These are phyloP conservation scores for Matsumyia berberina DNA, from an alignment of 2,888 invertebrate species.

Conservation along the genomic window DNA sequence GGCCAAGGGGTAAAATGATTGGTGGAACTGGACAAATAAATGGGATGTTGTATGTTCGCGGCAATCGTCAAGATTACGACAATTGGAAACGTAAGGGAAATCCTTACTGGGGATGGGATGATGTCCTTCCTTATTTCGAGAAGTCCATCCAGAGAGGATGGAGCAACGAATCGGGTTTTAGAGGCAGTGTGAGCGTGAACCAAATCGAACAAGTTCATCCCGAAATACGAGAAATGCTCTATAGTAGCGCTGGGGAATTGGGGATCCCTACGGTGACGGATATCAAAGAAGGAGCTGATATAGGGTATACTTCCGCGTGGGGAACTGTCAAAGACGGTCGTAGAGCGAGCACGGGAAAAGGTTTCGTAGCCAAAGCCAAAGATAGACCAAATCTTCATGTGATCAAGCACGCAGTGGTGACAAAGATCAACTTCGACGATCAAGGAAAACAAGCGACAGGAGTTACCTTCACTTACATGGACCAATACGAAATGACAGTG, in stretches of 20 bases:
- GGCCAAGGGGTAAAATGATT: slow-evolving; percentile 88
- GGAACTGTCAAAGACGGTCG: slow-evolving; percentile 86
- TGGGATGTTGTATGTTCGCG: slow-evolving; percentile 87
- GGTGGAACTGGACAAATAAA: slow-evolving; percentile 87
- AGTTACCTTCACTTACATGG: slow-evolving; percentile 83
- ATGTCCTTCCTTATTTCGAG: slow-evolving; percentile 84
- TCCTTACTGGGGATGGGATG: slow-evolving; percentile 86
- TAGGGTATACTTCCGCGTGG: slow-evolving; percentile 86
- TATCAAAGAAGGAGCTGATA: slow-evolving; percentile 85
- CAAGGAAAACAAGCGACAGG: slow-evolving; percentile 84
- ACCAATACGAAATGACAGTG: slow-evolving; percentile 78
- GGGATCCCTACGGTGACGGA: slow-evolving; percentile 88
- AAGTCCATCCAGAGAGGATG: slow-evolving; percentile 84
- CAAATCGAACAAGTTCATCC: slow-evolving; percentile 79
- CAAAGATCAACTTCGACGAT: slow-evolving; percentile 85
- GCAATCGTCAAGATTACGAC: slow-evolving; percentile 86
- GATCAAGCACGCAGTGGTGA: slow-evolving; percentile 85
- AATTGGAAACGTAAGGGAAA: slow-evolving; percentile 86
- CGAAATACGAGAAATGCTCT: slow-evolving; percentile 86
- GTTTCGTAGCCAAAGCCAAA: slow-evolving; percentile 85
- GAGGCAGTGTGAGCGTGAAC: slow-evolving; percentile 85
- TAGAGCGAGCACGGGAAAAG: slow-evolving; percentile 86
- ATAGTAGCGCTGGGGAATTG: slow-evolving; percentile 88
- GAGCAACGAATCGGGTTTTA: slow-evolving; percentile 82
- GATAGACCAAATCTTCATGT: slow-evolving; percentile 83